Conservation (phyloP, 2,888 invertebrate species). For the Ophion ellenae region DNA sequence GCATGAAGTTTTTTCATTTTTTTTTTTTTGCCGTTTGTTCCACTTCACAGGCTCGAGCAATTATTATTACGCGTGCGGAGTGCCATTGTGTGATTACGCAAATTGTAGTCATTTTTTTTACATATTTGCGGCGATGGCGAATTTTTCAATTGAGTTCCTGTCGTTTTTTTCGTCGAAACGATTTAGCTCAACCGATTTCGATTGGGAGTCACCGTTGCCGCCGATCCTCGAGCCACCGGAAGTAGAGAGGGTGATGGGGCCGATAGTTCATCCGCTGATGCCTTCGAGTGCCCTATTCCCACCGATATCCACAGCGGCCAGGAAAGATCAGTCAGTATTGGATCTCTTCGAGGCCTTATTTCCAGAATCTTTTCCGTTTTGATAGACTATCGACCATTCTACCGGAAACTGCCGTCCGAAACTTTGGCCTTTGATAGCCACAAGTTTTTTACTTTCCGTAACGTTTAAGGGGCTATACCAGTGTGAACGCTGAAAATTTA, state of each 20-base stretch:
- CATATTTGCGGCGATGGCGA: neutral
- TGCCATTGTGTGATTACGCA: neutral
- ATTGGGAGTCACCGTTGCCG: slow-evolving; percentile 79
- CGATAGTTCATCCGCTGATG: slow-evolving; percentile 76
- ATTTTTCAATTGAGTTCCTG: neutral
- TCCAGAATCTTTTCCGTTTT: neutral
- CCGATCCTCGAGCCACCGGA: slow-evolving; percentile 78
- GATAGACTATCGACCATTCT: neutral
- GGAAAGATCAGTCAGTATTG: slow-evolving; percentile 70
- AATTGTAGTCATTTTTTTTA: neutral
- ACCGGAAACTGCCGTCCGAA: neutral
- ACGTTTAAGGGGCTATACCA: neutral
- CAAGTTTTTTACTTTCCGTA: neutral
- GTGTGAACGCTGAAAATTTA: no score
- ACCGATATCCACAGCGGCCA: slow-evolving; percentile 73
- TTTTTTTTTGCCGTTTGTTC: neutral
- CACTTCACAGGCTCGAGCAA: neutral
- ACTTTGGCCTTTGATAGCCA: neutral
- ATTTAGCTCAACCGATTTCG: slow-evolving; percentile 78
- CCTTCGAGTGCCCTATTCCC: slow-evolving; percentile 78
- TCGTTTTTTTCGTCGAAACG: neutral
- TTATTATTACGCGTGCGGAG: neutral
- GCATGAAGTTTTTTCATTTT: neutral
- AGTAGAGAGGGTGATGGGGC: slow-evolving; percentile 77
- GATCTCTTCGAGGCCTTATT: slow-evolving; percentile 20